Evolutionary conservation across 2,797 vertebrate species (phyloP).

Genomic region (Oryzias dopingdopingensis): DNA sequence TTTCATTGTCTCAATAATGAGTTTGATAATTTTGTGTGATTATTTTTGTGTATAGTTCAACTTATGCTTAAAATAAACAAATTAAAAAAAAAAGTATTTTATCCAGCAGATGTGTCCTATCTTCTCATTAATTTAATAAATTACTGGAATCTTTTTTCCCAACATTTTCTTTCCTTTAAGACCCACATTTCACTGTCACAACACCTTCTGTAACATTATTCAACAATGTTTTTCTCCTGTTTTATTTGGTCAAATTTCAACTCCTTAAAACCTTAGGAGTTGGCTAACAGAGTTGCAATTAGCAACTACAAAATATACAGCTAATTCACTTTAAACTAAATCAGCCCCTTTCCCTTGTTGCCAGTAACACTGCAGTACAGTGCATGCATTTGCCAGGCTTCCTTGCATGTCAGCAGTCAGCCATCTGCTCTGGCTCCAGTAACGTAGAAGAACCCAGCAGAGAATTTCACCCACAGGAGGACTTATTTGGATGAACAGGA

Average conservation of each 20-base stretch:
- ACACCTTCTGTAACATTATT: too few relatives aligned
- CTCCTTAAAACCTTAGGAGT: constrained; percentile 29
- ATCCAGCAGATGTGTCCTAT: too few relatives aligned
- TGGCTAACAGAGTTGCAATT: constrained; percentile 36
- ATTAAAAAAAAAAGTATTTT: too few relatives aligned
- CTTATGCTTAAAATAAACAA: too few relatives aligned
- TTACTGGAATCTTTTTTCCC: too few relatives aligned
- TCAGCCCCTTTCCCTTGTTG: constrained; percentile 46
- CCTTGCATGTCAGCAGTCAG: constrained; percentile 60
- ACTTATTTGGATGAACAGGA: constrained; percentile 41
- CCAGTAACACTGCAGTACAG: constrained; percentile 44
- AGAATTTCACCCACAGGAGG: constrained; percentile 55
- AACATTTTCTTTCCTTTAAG: too few relatives aligned
- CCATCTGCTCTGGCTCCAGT: constrained; percentile 61
- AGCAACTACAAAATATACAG: constrained; percentile 56
- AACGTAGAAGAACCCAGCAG: constrained; percentile 46
- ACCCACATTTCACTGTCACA: too few relatives aligned
- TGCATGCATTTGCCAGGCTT: constrained; percentile 53
- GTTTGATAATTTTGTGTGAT: too few relatives aligned
- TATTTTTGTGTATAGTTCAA: too few relatives aligned
- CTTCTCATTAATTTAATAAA: too few relatives aligned
- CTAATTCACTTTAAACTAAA: constrained; percentile 69
- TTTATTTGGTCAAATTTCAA: constrained; percentile 2
- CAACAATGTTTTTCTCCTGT: constrained; percentile 2
- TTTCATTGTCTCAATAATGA: too few relatives aligned